Base-by-base conservation (phyloP, 2,113 vertebrate genomes). In the Rattus rattus region DNA sequence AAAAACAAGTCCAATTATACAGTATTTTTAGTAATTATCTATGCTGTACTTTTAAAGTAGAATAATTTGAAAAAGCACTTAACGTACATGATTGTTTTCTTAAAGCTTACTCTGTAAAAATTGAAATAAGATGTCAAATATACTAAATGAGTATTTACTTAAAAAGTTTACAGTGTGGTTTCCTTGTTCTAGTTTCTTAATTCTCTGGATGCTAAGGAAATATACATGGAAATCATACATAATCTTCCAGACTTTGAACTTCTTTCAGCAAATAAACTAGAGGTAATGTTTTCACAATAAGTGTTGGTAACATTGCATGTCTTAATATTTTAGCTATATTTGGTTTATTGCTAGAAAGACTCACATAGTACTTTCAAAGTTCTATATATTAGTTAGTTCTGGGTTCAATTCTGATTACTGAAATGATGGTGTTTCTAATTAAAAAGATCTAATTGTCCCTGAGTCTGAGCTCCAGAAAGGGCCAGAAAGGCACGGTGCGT, bases 191-290 rank as follows among this genome's bases (percentile, higher is more conserved):
- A 99, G 99, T 99, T 99, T 98, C 97, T 99, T 90, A 98, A 98
- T n/a, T 99, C 99, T 92, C 98, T 99, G 98, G 99, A 99, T 98
- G 98, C 99, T 87, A 99, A 97, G 98, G 99, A 99, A 98, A 99
- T 99, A 97, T 99, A 99, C 98, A 97, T 92, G 83, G 99, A 99
- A 98, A 99, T 99, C 97, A 98, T 99, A 96, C 95, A 98, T 73
- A 98, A 99, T 92, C 99, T 99, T 80, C 99, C 99, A 77, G 99
- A 99, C 87, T 99, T 99, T 97, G 99, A 99, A 96, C 98, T 98
- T 8, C 99, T 99, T 94, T 98, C 99, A 28, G 98, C 98, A 81
- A 98, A 98, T 90, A 98, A 97, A 63, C 98, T 99, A 96, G 97
- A 99, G 99, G 99, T 99, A 99, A 97, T 28, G 3, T 86, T 96